Base-by-base conservation (phyloP, 2,888 invertebrate species). In the Punctoribates punctum region DNA sequence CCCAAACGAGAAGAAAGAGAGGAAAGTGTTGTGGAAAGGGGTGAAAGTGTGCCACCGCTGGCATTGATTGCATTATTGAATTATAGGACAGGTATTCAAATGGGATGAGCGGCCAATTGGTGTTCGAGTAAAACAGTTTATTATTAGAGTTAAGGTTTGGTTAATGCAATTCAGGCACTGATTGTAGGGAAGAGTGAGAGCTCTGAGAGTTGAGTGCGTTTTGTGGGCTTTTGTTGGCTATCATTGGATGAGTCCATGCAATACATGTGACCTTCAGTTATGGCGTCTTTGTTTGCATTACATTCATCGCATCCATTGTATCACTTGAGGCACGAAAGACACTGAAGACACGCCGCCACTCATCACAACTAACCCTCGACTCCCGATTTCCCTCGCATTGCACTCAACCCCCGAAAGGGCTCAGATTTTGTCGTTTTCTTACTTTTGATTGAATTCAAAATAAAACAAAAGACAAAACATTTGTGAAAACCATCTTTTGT, bases 281-380 rank as follows among this genome's bases (percentile, higher is more conserved):
- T 70, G 70, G 70, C 70, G 70, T 70, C 70, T 70, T 70, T 70
- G 70, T 70, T 70, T 70, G 70, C 46, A 70, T 70, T 70, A n/a
- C 17, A 70, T 27, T 57, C 57, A 57, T 57, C 23, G 23, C 57
- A 57, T 57, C 57, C 57, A 57, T 57, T 57, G 57, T 57, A 57
- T 57, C 20, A 11, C 20, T 23, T 42, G 42, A 42, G 42, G 42
- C 42, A 25, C 25, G 23, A 4, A 57, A 23, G 25, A 23, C 57
- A 57, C 57, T 57, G 57, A 57, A 57, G 57, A 57, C 57, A 20
- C 20, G 23, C 25, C 25, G 13, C 11, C 20, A 57, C 23, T 23
- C 25, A 57, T 23, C 11, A 5, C 8, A 15, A 57, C 51, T 51
- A n/a, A 20, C 51, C 51, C 9, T 4, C n/a, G n/a, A 51, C 4